These are phyloP conservation scores for Anhinga anhinga DNA, from an alignment of 2,113 vertebrate species.

Conservation along the genomic window DNA sequence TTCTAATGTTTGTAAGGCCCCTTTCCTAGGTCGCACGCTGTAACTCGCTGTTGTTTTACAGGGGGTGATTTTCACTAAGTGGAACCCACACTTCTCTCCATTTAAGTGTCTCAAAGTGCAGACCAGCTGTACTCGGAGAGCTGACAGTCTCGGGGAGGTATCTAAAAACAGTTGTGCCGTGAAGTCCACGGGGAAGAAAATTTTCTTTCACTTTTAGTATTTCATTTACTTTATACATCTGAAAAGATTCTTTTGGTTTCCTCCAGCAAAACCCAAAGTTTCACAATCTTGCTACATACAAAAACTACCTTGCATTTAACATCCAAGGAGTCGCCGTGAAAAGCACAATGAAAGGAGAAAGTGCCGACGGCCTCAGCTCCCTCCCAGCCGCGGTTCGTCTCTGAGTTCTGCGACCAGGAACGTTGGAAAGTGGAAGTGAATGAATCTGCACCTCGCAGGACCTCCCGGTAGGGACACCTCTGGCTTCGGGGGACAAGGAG, in stretches of 20 bases:
- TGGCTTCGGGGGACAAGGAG: fast-evolving
- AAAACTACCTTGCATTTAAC: fast-evolving
- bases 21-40: fast-evolving
- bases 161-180: fast-evolving
- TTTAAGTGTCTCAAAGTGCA: background rate
- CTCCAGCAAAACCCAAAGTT: background rate
- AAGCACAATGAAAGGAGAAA: background rate
- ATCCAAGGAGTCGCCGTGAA: fast-evolving
- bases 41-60: background rate
- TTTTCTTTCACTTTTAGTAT: background rate
- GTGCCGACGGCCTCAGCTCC: background rate
- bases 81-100: no score
- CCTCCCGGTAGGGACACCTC: background rate
- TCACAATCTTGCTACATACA: fast-evolving
- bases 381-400: fast-evolving
- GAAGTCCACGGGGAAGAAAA: no score
- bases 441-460: fast-evolving
- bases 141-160: fast-evolving
- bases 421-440: background rate
- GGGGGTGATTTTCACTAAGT: background rate
- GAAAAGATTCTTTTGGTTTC: background rate
- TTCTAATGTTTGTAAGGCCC: background rate
- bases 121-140: background rate
- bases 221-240: background rate
- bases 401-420: fast-evolving